These are phyloP conservation scores for Spinus pinus DNA, from an alignment of 2,797 vertebrate species.

Conservation along the genomic window DNA sequence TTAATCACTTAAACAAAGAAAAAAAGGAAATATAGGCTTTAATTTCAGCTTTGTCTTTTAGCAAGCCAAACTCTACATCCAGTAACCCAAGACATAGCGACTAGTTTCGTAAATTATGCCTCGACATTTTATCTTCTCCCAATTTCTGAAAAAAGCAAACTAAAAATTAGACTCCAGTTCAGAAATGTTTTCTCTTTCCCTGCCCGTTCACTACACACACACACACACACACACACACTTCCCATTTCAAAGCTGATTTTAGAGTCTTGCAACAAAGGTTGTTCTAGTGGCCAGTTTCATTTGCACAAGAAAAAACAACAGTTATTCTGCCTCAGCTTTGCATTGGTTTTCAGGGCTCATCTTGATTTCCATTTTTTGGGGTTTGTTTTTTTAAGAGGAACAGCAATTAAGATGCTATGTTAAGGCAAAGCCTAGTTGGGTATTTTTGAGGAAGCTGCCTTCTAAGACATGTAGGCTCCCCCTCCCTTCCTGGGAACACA, in stretches of 20 bases:
- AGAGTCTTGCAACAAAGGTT: not conserved
- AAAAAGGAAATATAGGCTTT: not conserved
- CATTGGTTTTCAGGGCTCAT: not conserved
- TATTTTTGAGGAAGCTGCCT: not conserved
- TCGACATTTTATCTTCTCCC: not conserved
- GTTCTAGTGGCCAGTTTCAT: not conserved
- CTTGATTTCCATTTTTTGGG: not conserved
- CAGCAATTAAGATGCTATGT: not conserved
- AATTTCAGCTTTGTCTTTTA: not conserved
- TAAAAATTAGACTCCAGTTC: not conserved
- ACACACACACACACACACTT: not conserved
- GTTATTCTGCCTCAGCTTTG: not conserved
- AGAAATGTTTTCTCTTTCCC: not conserved
- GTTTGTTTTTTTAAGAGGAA: not conserved
- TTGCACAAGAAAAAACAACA: not conserved
- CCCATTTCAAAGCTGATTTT: not conserved
- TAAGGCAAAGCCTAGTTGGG: not conserved
- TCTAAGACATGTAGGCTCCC: not conserved
- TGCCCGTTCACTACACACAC: rapidly evolving
- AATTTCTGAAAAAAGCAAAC: not conserved
- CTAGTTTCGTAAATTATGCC: not conserved
- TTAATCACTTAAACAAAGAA: not conserved
- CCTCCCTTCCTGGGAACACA: not conserved
- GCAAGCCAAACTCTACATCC: not conserved
- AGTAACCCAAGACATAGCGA: not conserved